Percentiles rank a stretch among this genome's conserved stretches.
phyloP scores from a whole-genome alignment of 2,888 invertebrate genomes.

The Nephrotoma flavescens region DNA sequence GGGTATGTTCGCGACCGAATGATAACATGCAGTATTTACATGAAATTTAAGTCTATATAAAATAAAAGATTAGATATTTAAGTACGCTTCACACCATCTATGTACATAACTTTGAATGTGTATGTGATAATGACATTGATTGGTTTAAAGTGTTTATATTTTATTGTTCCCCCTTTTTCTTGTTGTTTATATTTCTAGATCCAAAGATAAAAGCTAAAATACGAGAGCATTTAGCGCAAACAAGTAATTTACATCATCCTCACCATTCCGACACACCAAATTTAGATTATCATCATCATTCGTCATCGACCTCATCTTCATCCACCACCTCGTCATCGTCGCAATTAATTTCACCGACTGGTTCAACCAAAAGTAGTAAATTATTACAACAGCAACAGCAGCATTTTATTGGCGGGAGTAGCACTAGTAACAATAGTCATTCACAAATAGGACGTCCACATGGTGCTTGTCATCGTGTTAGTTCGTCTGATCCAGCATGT shows the following conservation, averaged over 20 bases:
- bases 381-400: background rate
- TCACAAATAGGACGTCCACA: conserved; percentile 14
- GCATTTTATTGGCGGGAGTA: background rate
- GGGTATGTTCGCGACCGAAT: background rate
- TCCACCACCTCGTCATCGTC: conserved; percentile 13
- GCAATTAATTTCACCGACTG: background rate
- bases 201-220: conserved; percentile 74
- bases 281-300: conserved; percentile 22
- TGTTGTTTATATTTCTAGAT: conserved; percentile 40
- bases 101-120: background rate
- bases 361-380: background rate
- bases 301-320: conserved; percentile 29
- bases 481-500: conserved; percentile 26
- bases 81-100: background rate
- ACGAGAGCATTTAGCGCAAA: conserved; percentile 51
- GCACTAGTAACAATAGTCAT: conserved; percentile 11
- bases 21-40: background rate
- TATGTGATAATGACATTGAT: background rate
- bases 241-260: conserved; percentile 34
- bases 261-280: conserved; percentile 38
- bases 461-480: conserved; percentile 17
- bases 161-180: background rate
- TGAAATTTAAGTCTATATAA: background rate
- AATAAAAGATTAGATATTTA: background rate
- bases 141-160: background rate